Conservation (phyloP, 2,888 invertebrate species). For the Chydorus sphaericus region DNA sequence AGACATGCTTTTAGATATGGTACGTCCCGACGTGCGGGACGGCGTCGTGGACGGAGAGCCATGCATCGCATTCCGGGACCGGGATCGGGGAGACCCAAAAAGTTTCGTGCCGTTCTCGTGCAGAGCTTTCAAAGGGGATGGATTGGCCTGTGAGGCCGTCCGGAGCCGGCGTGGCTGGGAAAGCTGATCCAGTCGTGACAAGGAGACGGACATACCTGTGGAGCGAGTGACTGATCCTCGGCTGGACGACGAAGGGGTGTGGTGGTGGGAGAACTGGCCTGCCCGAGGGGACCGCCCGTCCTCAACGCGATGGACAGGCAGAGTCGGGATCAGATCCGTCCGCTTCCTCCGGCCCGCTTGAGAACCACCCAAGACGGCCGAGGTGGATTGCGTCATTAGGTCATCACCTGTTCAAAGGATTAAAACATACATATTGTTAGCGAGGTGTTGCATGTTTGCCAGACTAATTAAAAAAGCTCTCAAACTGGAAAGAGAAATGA, state of each 20-base stretch:
- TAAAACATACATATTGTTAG: too few species aligned
- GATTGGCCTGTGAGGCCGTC: neutral
- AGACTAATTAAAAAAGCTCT: too few species aligned
- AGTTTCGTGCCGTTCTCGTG: neutral
- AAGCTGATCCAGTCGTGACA: constrained; percentile 80
- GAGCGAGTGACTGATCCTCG: constrained; percentile 23
- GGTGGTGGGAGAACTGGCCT: constrained; percentile 20
- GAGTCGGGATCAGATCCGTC: constrained; percentile 79
- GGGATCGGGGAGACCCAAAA: neutral
- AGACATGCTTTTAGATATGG: constrained; percentile 43
- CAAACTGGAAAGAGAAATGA: too few species aligned
- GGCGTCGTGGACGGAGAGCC: neutral
- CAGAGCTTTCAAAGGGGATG: neutral
- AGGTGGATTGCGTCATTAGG: constrained; percentile 16
- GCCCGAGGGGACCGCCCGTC: neutral
- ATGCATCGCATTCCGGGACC: neutral
- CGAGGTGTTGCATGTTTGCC: too few species aligned
- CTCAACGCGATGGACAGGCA: constrained; percentile 54
- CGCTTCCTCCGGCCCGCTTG: constrained; percentile 21
- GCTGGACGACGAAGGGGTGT: constrained; percentile 28
- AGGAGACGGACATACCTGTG: constrained; percentile 81
- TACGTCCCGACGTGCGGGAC: constrained; percentile 17
- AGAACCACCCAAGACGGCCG: constrained; percentile 9
- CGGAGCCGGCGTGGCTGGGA: constrained; percentile 50
- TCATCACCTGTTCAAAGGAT: neutral